Evolutionary conservation across 2,888 invertebrate species (phyloP).

Genomic region (Leptopilina syphax): DNA sequence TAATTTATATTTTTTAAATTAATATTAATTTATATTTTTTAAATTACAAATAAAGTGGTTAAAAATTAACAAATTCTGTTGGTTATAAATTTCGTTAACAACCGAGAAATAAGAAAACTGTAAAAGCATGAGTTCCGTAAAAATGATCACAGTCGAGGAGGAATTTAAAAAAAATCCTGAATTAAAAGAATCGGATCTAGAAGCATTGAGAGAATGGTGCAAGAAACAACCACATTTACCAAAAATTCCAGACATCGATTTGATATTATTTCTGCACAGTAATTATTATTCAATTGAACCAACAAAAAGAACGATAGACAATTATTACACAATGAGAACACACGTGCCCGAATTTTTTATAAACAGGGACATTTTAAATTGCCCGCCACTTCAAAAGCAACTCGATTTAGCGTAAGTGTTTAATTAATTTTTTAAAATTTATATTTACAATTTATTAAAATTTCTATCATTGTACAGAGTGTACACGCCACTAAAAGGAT

Average conservation of each 20-base stretch:
- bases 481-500: conserved; percentile 75
- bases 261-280: conserved; percentile 84
- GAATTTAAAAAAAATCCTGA: conserved; percentile 82
- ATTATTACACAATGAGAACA: conserved; percentile 83
- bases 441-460: not conserved
- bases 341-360: conserved; percentile 78
- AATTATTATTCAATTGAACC: conserved; percentile 84
- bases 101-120: no score
- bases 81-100: no score
- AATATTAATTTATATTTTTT: no score
- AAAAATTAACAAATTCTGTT: no score
- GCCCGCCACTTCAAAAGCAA: conserved; percentile 75
- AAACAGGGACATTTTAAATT: conserved; percentile 77
- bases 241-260: conserved; percentile 79
- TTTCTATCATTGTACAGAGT: conserved; percentile 63
- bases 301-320: conserved; percentile 84
- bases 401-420: conserved; percentile 78
- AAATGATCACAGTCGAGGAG: conserved; percentile 74
- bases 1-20: no score
- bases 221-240: conserved; percentile 84
- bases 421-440: no score
- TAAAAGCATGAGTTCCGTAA: not conserved
- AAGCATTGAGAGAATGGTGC: conserved; percentile 81
- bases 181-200: conserved; percentile 81
- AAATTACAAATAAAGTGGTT: no score